Base-by-base conservation (phyloP, 1,140 invertebrate genomes). In the Magallana gigas region DNA sequence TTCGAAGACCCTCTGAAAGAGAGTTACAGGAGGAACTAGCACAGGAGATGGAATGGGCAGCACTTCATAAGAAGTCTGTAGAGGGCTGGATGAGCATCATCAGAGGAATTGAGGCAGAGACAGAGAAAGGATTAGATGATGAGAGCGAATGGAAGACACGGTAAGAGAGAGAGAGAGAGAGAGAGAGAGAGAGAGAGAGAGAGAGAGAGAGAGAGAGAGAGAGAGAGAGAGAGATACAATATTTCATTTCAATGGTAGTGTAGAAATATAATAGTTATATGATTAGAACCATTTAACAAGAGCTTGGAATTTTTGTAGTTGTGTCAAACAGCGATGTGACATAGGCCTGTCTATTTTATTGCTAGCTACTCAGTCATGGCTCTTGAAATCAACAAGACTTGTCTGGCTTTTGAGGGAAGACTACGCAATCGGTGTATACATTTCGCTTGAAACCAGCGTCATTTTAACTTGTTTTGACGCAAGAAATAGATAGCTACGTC, bases 81-180 rank as follows among this genome's bases (percentile, higher is more conserved):
- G 57, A 57, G 48, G n/a, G 16, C 16, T 57, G 48, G 81, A 83
- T 14, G 48, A n/a, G 8, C 56, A 83, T 83, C 56, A 83, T 83
- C 8, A 57, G 18, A 18, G 57, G n/a, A 23, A 57, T 83, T 36
- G n/a, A 57, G 36, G 57, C 8, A 14, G 23, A 81, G 76, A 81
- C 14, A 29, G 56, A 83, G 81, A 83, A 58, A 76, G 68, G 36
- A 36, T 0, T 29, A 4, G 12, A 11, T 12, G 9, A 29, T 29
- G 68, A 36, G 8, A 76, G 8, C 23, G 68, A 76, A 29, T 76
- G 68, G 68, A 76, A 76, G 68, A 76, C 68, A 8, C 23, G 68
- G 68, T 76, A 76, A 64, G 62, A 64, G 62, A 64, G 62, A 64
- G 62, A 64, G 62, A 64, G 62, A 64, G 62, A 64, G 62, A 64